Conservation (phyloP, 1,140 invertebrate genomes). For the Drosophila grimshawi region DNA sequence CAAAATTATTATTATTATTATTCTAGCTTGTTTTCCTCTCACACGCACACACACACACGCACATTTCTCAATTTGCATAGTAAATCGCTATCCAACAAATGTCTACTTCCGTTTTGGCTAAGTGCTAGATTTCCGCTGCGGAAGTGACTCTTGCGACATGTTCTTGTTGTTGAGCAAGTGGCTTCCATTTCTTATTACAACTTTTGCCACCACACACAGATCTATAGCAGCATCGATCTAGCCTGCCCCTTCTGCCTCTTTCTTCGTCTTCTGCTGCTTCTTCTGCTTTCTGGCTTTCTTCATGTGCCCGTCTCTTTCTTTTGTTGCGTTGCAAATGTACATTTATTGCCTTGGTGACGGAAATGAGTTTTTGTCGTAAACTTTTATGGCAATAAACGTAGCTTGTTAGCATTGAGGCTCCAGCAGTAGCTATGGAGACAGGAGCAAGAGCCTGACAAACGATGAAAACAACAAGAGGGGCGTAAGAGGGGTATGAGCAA, state of each 20-base stretch:
- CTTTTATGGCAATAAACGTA: slow-evolving; percentile 81
- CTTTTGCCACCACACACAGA: slow-evolving; percentile 22
- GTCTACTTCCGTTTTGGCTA: slow-evolving; percentile 62
- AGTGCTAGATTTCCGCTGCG: slow-evolving; percentile 61
- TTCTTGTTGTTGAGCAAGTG: slow-evolving; percentile 34
- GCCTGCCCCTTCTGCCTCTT: background rate
- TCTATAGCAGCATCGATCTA: slow-evolving; percentile 43
- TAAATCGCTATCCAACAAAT: slow-evolving; percentile 54
- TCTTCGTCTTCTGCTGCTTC: background rate
- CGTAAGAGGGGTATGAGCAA: too few species aligned
- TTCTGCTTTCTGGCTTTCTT: background rate
- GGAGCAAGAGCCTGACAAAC: slow-evolving; percentile 12
- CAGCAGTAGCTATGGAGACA: slow-evolving; percentile 29
- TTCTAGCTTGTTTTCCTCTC: slow-evolving; percentile 1
- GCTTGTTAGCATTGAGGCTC: slow-evolving; percentile 66
- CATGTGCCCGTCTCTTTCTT: background rate
- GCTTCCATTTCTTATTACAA: background rate
- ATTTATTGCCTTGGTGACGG: slow-evolving; percentile 78
- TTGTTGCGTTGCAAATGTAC: slow-evolving; percentile 43
- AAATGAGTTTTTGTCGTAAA: slow-evolving; percentile 83
- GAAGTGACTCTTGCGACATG: slow-evolving; percentile 46
- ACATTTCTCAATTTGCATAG: slow-evolving; percentile 71
- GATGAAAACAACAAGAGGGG: slow-evolving; percentile 2
- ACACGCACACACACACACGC: background rate
- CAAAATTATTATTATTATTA: slow-evolving; percentile 74